phyloP scores from a whole-genome alignment of 2,888 invertebrate species.

The Platycnemis pennipes region DNA sequence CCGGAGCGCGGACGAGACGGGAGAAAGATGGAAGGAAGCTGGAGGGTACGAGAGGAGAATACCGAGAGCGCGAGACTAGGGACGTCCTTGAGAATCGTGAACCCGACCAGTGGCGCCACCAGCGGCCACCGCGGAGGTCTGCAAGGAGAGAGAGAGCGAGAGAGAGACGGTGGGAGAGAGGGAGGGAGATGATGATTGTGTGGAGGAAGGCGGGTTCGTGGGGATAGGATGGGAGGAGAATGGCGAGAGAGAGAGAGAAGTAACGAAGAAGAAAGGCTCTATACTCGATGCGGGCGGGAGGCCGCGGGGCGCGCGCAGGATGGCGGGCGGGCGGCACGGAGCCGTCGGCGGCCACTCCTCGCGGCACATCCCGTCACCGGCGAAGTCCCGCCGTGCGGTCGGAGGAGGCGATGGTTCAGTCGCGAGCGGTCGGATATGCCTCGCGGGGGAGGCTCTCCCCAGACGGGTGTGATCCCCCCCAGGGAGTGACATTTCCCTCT shows the following conservation, averaged over 20 bases:
- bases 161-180: neutral
- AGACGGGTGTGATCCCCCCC: no score
- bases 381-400: constrained; percentile 9
- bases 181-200: neutral
- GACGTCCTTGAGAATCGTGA: constrained; percentile 46
- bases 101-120: constrained; percentile 59
- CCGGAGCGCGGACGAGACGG: neutral
- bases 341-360: constrained; percentile 3
- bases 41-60: neutral
- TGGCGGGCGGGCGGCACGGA: constrained; percentile 23
- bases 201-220: neutral
- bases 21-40: neutral
- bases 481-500: no score
- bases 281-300: neutral
- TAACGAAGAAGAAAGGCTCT: no score
- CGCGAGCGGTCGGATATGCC: neutral
- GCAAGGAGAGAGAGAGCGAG: neutral
- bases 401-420: neutral
- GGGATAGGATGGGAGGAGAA: neutral
- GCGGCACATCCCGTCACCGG: constrained; percentile 26
- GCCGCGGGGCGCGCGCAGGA: neutral
- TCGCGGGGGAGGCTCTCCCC: no score
- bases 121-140: constrained; percentile 15
- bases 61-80: neutral
- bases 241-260: neutral